A percentile compares a stretch with the other conserved stretches of the same genome.
These are phyloP conservation scores for Vanessa cardui DNA, from an alignment of 2,888 invertebrate genomes.

Conservation along the genomic window DNA sequence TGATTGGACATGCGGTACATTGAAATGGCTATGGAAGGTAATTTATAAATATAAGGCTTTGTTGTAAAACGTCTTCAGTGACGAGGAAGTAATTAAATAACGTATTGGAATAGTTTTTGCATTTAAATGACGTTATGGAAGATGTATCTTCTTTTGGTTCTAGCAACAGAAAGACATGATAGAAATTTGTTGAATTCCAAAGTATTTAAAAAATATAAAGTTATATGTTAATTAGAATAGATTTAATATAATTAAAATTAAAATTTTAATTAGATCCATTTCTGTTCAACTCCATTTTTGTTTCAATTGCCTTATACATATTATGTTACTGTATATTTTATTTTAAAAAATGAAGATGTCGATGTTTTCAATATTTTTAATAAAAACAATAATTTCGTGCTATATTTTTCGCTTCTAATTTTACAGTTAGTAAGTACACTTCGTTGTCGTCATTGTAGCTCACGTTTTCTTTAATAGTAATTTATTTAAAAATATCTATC, in stretches of 20 bases:
- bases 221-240: background rate
- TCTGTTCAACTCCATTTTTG: slow-evolving; percentile 4
- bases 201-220: background rate
- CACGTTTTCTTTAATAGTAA: too few relatives aligned
- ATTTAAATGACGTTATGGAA: background rate
- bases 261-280: background rate
- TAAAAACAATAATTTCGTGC: too few relatives aligned
- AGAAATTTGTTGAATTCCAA: background rate
- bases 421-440: too few relatives aligned
- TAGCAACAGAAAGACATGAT: background rate
- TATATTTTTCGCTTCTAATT: too few relatives aligned
- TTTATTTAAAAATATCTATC: too few relatives aligned
- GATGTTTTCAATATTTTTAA: too few relatives aligned
- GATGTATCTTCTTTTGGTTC: background rate
- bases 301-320: background rate
- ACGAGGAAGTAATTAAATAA: background rate
- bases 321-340: too few relatives aligned
- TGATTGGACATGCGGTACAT: background rate
- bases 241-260: background rate
- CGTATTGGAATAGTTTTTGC: background rate
- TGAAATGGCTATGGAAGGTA: background rate
- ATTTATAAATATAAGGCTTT: background rate
- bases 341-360: too few relatives aligned
- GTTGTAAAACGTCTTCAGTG: background rate
- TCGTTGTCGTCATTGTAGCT: too few relatives aligned